Conservation (phyloP, 2,113 vertebrate species). For the Centropus unirufus region DNA sequence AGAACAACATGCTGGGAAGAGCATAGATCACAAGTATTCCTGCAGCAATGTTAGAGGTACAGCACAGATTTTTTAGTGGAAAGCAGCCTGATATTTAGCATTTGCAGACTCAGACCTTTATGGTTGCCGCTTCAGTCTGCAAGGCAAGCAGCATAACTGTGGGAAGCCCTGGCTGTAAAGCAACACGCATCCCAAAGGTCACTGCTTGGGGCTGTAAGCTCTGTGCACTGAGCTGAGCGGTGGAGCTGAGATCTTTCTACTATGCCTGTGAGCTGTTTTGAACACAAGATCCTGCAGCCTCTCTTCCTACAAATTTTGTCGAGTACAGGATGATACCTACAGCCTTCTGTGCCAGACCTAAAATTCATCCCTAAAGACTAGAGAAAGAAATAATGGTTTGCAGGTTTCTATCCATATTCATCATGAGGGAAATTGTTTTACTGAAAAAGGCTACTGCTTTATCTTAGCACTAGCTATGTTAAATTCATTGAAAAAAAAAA, state of each 20-base stretch:
- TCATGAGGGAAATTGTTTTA: neutral
- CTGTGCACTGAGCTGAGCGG: accelerated
- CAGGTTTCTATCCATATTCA: conserved; percentile 28
- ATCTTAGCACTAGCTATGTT: neutral
- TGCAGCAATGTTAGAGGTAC: neutral
- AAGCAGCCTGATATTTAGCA: neutral
- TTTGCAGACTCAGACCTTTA: neutral
- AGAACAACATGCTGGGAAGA: neutral
- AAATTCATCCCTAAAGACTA: neutral
- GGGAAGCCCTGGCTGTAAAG: neutral
- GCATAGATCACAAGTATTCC: accelerated
- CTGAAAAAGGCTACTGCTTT: conserved; percentile 7
- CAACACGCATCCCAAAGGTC: neutral
- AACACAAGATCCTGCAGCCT: neutral
- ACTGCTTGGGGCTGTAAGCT: neutral
- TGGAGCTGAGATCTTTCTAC: neutral
- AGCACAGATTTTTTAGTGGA: neutral
- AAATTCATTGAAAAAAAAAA: conserved; percentile 16
- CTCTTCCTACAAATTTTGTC: neutral
- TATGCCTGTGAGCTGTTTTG: neutral
- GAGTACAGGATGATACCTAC: neutral
- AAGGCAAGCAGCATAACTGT: neutral
- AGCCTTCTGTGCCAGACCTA: neutral
- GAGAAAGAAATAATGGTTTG: neutral
- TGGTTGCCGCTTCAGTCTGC: neutral